Evolutionary conservation across 2,113 vertebrate genomes (phyloP).

Genomic region (Peucedramus taeniatus): DNA sequence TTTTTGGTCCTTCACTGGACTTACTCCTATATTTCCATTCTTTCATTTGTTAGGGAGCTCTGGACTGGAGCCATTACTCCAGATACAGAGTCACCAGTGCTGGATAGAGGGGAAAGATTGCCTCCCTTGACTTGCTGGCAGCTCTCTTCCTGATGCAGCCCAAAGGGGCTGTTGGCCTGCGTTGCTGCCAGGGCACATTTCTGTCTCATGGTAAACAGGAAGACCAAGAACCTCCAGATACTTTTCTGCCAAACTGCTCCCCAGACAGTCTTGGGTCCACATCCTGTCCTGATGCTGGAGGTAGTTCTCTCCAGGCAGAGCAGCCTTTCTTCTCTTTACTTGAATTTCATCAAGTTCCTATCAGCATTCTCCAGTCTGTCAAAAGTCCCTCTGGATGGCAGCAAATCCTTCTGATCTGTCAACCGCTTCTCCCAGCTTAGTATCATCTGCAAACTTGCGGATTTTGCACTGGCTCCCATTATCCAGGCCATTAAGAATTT

Average conservation of each 20-base stretch:
- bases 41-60: neutral
- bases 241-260: neutral
- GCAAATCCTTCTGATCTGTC: neutral
- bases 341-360: neutral
- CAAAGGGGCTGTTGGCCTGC: neutral
- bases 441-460: neutral
- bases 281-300: neutral
- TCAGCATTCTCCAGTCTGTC: neutral
- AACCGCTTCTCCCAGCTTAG: neutral
- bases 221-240: neutral
- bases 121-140: neutral
- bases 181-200: neutral
- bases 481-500: neutral
- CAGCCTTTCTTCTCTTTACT: neutral
- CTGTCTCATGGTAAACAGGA: neutral
- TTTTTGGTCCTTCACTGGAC: neutral
- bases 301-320: neutral
- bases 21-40: neutral
- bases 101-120: neutral
- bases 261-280: neutral
- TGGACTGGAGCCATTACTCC: neutral
- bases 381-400: neutral
- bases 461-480: neutral
- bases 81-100: rapidly evolving
- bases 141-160: neutral